Base-by-base conservation (phyloP, 2,797 vertebrate species). In the Sarcophilus harrisii region DNA sequence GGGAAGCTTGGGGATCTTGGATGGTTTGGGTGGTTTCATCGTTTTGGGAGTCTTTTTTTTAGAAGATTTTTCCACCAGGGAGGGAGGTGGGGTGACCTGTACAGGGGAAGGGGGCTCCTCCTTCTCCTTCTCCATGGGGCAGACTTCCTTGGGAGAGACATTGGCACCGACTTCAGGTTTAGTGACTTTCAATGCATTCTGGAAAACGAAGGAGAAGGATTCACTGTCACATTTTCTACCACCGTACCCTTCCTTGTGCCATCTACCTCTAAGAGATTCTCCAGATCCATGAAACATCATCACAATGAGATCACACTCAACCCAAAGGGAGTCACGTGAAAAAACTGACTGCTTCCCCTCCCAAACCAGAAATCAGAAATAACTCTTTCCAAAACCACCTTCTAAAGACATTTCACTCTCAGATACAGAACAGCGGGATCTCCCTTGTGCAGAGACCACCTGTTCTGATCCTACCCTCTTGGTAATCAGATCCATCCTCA, bases 121-220 rank as follows among this genome's bases (percentile, higher is more conserved):
- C 0, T 99, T 98, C 91, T 98, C 98, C 90, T 96, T 98, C 95
- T 99, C 98, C 91, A 98, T 98, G 6, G 99, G 99, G 28, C 99
- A 99, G 0, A 98, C 95, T 91, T 99, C 99, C 96, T 99, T 99
- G 0, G 98, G 96, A 0, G 98, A 98, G 45, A 98, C 94, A 96
- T 99, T 99, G 52, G 99, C 98, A 98, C 98, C 99, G 57, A 98
- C 98, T 97, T 99, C 99, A 4, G 99, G 99, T 98, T 99, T 99
- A 98, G 99, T 98, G 97, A 99, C 99, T 99, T 99, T 99, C 28
- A 99, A 99, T 96, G 99, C 99, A 13, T 99, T 99, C 99, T 99
- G 97, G 3, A 93, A 93, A 32, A 93, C 90, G 10, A 90, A 10
- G 57, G 49, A 93, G 58, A 58, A 9, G 29, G 93, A 57, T 54